A percentile compares a stretch with the other conserved stretches of the same genome.
Conservation (phyloP, 92 coral and sea anemone species). For the Siderastrea siderea region DNA sequence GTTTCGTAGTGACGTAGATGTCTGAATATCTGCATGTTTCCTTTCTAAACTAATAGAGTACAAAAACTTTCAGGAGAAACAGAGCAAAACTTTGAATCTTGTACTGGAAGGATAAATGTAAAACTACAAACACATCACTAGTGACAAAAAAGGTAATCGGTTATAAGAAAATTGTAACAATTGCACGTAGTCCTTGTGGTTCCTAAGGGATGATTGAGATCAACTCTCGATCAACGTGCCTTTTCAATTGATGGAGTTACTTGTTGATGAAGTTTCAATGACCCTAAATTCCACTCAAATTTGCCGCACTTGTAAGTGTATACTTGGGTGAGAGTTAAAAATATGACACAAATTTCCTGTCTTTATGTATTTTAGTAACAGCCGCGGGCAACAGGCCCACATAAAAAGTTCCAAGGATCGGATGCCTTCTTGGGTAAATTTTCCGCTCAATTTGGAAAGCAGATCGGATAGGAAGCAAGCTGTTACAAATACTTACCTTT, state of each 20-base stretch:
- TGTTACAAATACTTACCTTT: conserved; percentile 20
- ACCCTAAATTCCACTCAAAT: conserved; percentile 1
- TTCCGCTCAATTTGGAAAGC: not conserved
- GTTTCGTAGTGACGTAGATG: conserved; percentile 28
- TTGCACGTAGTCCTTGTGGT: not conserved
- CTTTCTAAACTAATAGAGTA: conserved; percentile 15
- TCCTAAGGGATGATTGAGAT: not conserved
- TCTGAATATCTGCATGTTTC: conserved; percentile 8
- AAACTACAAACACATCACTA: not conserved
- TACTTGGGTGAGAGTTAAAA: not conserved
- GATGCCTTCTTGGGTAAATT: not conserved
- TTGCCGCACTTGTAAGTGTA: not conserved
- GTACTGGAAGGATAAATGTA: not conserved
- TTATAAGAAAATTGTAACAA: not conserved
- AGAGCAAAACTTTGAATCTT: not conserved
- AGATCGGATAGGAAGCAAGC: not conserved
- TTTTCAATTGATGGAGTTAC: not conserved
- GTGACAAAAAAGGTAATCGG: not conserved
- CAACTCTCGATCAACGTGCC: not conserved
- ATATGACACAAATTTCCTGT: conserved; percentile 12
- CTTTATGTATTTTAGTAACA: not conserved
- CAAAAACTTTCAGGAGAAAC: not conserved
- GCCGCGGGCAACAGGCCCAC: conserved; percentile 6
- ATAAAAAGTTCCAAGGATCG: too few relatives aligned
- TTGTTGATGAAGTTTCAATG: not conserved